Evolutionary conservation across 2,797 vertebrate species (phyloP), one percentile per base, ranked within the genome.

Genomic region (Strix occidentalis): DNA sequence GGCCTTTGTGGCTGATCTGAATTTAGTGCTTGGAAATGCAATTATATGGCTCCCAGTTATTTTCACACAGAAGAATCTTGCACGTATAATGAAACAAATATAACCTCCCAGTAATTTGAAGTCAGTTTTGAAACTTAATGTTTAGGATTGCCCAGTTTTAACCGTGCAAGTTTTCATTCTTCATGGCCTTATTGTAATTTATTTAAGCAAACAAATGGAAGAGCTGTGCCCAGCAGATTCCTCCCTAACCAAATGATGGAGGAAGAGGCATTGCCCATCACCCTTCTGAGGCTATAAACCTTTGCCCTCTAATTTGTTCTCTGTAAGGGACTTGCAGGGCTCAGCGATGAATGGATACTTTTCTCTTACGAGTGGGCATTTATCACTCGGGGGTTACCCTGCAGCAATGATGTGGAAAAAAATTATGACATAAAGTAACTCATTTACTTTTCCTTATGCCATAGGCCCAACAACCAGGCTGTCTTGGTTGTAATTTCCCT

Each of bases 301-400:
- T 35, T 82, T 56, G 48, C 33, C 35, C 45, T 81, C 37, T 21
- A 1, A 33, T 74, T 77, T 70, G 12, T 80, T 77, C 60, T 60
- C 0, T 1, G 29, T 31, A 19, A 37, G 0, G 3, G 12, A 9
- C 69, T 53, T 25, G 21, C 23, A 53, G 57, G 26, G 26, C 33
- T 65, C 31, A 17, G 33, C 3, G 9, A 43, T 39, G 29, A 51
- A 51, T 26, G 43, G 51, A 48, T 66, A 7, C 12, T 53, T 35
- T 58, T 57, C 60, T 33, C 23, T 45, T 21, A 11, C 0, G 6
- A 45, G 11, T 9, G 51, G 50, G 50, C 15, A 21, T 83, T 56
- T 84, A 54, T 91, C 53, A 20, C 56, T 23, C 17, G 0, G 46
- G 50, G 35, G 29, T 56, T 54, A 51, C 33, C n/a, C 35, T 20